phyloP scores from a whole-genome alignment of 1,140 invertebrate genomes.

The Eupristina koningsbergeri region DNA sequence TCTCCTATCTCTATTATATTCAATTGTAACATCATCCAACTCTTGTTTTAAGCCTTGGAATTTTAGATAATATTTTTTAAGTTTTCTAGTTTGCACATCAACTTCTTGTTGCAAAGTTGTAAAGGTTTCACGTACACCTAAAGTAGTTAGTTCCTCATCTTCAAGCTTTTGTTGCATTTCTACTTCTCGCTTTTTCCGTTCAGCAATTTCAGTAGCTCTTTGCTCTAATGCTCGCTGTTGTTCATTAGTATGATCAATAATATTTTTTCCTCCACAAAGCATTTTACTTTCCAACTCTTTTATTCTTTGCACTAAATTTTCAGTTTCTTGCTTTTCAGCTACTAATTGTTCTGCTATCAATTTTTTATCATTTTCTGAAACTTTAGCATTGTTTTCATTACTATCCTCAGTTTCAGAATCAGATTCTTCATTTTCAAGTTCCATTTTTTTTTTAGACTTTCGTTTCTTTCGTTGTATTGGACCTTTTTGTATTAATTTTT shows the following conservation, averaged over 20 bases:
- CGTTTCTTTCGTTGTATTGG: conserved; percentile 75
- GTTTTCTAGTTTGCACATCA: conserved; percentile 90
- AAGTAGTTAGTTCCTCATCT: conserved; percentile 91
- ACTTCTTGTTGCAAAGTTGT: conserved; percentile 94
- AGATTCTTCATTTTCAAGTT: conserved; percentile 70
- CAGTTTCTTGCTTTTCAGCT: conserved; percentile 81
- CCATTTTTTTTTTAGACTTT: conserved; percentile 70
- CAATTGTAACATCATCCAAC: conserved; percentile 87
- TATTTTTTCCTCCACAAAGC: conserved; percentile 97
- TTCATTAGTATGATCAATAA: conserved; percentile 96
- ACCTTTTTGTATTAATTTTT: conserved; percentile 83
- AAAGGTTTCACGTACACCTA: conserved; percentile 97
- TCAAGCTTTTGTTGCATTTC: conserved; percentile 86
- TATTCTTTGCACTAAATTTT: conserved; percentile 87
- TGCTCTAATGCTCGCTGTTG: conserved; percentile 93
- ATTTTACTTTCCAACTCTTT: conserved; percentile 95
- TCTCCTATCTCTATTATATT: conserved; percentile 84
- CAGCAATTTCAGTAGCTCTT: conserved; percentile 91
- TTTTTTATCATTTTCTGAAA: conserved; percentile 77
- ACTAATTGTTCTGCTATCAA: conserved; percentile 76
- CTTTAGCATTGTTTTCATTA: conserved; percentile 73
- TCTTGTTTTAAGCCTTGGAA: conserved; percentile 78
- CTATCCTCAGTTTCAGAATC: conserved; percentile 70
- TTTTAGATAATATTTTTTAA: conserved; percentile 74
- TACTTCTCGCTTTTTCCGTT: conserved; percentile 86